phyloP scores from a whole-genome alignment of 2,797 vertebrate species.

The Yasuhikotakia modesta region DNA sequence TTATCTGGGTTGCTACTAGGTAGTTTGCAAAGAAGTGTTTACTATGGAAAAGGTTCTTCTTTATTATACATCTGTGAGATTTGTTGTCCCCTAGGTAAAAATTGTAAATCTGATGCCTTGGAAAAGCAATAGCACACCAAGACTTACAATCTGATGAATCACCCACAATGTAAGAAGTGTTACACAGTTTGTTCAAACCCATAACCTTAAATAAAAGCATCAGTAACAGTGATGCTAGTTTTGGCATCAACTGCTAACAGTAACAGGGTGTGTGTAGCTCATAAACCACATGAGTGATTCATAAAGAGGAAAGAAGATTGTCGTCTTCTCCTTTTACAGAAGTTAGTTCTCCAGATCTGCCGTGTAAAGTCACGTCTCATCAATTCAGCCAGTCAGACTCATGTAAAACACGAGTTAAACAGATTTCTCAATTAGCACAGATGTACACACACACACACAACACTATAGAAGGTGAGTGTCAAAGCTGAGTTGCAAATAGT shows the following conservation, averaged over 20 bases:
- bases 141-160: neutral
- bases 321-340: neutral
- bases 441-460: neutral
- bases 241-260: neutral
- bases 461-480: constrained; percentile 4
- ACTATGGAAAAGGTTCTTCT: neutral
- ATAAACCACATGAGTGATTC: neutral
- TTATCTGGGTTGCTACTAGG: neutral
- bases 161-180: neutral
- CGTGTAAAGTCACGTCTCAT: neutral
- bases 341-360: neutral
- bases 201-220: neutral
- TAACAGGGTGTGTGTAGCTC: neutral
- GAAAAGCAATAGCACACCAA: constrained; percentile 3
- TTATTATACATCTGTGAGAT: neutral
- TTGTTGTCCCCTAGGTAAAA: neutral
- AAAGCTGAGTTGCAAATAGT: constrained; percentile 26
- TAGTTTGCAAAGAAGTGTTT: neutral
- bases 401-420: constrained; percentile 21
- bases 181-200: neutral
- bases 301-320: neutral
- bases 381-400: neutral
- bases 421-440: neutral
- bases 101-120: neutral
- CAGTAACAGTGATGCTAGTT: neutral